These are phyloP conservation scores for Eidolon helvum DNA, from an alignment of 2,113 vertebrate genomes.

Conservation along the genomic window DNA sequence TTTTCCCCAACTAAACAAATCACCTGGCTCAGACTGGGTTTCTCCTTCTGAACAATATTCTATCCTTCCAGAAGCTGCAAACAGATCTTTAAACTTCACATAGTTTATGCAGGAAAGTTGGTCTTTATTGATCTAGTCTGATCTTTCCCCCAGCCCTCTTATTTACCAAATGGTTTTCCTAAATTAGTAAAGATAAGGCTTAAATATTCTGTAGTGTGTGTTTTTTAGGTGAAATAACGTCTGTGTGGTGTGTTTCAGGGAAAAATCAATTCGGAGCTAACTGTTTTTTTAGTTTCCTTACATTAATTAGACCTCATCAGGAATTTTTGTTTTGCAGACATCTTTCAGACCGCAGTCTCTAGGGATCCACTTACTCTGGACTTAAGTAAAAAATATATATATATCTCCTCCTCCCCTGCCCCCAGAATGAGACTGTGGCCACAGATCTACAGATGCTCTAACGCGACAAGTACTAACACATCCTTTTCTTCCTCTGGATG, in stretches of 20 bases:
- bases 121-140: conserved; percentile 51
- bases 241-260: not conserved
- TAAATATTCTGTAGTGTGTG: not conserved
- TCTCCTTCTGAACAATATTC: conserved; percentile 8
- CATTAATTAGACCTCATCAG: not conserved
- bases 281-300: not conserved
- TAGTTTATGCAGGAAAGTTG: conserved; percentile 23
- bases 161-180: conserved; percentile 49
- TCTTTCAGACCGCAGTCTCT: not conserved
- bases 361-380: not conserved
- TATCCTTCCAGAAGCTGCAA: conserved; percentile 43
- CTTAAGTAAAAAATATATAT: not conserved
- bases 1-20: conserved; percentile 37
- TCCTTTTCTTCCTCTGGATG: not conserved
- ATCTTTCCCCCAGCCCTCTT: not conserved
- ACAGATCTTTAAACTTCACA: conserved; percentile 50
- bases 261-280: not conserved
- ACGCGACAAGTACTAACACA: not conserved
- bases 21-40: not conserved
- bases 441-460: not conserved
- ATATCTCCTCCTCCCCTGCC: too few relatives aligned
- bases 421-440: not conserved
- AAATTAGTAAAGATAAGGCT: not conserved
- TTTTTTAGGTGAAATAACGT: not conserved
- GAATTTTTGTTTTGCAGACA: not conserved